These are phyloP conservation scores for Hylyphantes graminicola DNA, from an alignment of 1,140 invertebrate genomes.

Conservation along the genomic window DNA sequence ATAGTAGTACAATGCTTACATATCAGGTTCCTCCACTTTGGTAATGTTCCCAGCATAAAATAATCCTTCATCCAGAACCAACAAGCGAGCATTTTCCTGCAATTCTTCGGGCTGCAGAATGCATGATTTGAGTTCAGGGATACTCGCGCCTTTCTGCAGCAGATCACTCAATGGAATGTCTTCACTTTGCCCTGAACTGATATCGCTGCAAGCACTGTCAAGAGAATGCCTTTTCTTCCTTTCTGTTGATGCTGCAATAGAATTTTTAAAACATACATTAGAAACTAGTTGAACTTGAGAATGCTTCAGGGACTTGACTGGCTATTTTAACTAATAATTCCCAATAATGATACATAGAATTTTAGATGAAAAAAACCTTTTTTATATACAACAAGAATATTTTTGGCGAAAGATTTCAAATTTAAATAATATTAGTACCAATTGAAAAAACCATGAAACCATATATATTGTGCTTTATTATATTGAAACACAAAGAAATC, in stretches of 20 bases:
- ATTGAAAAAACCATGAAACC: too few relatives aligned
- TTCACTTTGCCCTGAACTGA: slow-evolving; percentile 55
- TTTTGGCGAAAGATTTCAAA: too few relatives aligned
- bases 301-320: too few relatives aligned
- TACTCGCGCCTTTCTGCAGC: neutral
- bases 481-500: too few relatives aligned
- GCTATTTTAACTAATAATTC: too few relatives aligned
- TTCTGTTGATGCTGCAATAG: slow-evolving; percentile 15
- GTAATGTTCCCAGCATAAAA: slow-evolving; percentile 89
- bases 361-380: too few relatives aligned
- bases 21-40: slow-evolving; percentile 87
- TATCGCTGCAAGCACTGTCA: slow-evolving; percentile 51
- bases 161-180: slow-evolving; percentile 58
- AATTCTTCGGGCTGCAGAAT: slow-evolving; percentile 67
- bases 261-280: neutral
- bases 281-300: too few relatives aligned
- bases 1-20: slow-evolving; percentile 73
- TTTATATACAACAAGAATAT: too few relatives aligned
- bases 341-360: too few relatives aligned
- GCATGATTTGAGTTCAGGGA: slow-evolving; percentile 66
- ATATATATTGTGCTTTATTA: too few relatives aligned
- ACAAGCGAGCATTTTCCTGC: slow-evolving; percentile 78
- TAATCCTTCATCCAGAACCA: slow-evolving; percentile 78
- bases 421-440: too few relatives aligned
- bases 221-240: slow-evolving; percentile 34